These are phyloP conservation scores for Struthio camelus DNA, from an alignment of 2,113 vertebrate genomes.

Conservation along the genomic window DNA sequence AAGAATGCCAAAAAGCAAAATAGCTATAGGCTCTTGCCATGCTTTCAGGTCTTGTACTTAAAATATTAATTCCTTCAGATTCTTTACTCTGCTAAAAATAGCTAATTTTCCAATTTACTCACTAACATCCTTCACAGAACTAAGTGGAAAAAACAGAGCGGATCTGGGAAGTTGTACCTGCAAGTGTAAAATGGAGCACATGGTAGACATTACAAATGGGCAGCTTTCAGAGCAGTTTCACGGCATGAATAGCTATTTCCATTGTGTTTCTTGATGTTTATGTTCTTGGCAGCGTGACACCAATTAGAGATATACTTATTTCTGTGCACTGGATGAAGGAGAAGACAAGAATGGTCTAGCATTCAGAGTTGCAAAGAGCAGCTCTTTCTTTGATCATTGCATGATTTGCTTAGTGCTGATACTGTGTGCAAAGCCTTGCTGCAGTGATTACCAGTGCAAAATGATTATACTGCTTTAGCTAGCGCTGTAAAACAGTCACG, in stretches of 20 bases:
- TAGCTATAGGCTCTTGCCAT: not conserved
- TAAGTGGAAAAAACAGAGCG: not conserved
- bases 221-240: not conserved
- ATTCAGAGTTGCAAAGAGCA: not conserved
- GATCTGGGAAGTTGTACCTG: not conserved
- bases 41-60: not conserved
- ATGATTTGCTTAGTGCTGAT: not conserved
- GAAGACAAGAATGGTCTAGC: not conserved
- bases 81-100: not conserved
- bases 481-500: not conserved
- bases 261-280: not conserved
- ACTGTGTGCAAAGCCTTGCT: not conserved
- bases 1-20: not conserved
- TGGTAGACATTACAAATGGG: not conserved
- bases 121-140: not conserved
- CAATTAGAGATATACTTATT: not conserved
- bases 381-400: not conserved
- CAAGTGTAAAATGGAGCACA: not conserved
- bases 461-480: not conserved
- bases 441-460: not conserved
- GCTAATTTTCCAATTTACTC: not conserved
- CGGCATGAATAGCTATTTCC: not conserved
- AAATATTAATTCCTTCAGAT: not conserved
- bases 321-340: not conserved
- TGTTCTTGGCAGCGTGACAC: not conserved